Percentiles rank a stretch among this genome's conserved stretches.
Evolutionary conservation across 2,113 vertebrate species (phyloP).

Genomic region (Hoplias malabaricus): DNA sequence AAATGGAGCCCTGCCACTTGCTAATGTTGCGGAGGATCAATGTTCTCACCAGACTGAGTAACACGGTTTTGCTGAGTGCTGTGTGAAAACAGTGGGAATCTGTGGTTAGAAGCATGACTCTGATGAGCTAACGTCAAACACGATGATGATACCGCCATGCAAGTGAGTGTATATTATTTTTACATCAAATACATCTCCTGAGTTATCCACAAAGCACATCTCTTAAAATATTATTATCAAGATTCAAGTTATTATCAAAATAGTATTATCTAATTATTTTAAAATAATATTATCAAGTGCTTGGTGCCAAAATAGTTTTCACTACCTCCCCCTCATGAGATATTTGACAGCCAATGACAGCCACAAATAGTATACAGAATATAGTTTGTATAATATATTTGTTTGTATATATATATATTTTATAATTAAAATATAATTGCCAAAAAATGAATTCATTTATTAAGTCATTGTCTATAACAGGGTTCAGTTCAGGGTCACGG

Average conservation of each 20-base stretch:
- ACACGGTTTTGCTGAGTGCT: neutral
- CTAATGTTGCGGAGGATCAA: neutral
- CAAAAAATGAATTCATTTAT: neutral
- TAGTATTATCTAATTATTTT: too few relatives aligned
- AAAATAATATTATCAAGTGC: too few relatives aligned
- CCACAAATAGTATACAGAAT: neutral
- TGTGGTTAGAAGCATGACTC: neutral
- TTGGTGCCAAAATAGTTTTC: too few relatives aligned
- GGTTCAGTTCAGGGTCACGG: too few relatives aligned
- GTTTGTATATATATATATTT: neutral
- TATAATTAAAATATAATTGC: neutral
- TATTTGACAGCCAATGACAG: too few relatives aligned
- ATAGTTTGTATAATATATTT: neutral
- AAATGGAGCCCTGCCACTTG: neutral
- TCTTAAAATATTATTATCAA: too few relatives aligned
- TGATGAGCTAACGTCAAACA: neutral
- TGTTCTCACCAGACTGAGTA: neutral
- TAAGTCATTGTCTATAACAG: too few relatives aligned
- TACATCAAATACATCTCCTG: too few relatives aligned
- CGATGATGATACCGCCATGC: neutral
- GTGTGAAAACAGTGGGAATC: neutral
- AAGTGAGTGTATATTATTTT: neutral
- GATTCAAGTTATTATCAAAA: too few relatives aligned
- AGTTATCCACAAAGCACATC: too few relatives aligned
- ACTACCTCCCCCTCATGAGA: too few relatives aligned